A percentile compares a stretch with the other conserved stretches of the same genome.
phyloP scores from a whole-genome alignment of 1,140 invertebrate species.

The Tetragnatha versicolor region DNA sequence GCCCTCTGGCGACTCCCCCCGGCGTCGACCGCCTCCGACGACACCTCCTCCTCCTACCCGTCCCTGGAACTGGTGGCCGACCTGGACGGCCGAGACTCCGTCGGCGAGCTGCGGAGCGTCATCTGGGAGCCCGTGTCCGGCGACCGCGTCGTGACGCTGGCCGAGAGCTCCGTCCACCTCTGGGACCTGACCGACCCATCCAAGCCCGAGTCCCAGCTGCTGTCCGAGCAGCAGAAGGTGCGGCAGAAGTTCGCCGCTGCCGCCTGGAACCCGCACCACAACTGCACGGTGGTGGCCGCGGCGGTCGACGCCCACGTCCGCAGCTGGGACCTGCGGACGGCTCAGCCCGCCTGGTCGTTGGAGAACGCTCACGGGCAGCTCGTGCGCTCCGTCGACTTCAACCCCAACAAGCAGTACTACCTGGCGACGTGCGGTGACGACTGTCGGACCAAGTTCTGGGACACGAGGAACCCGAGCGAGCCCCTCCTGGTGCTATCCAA shows the following conservation, averaged over 20 bases:
- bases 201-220: conserved; percentile 67
- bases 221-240: conserved; percentile 71
- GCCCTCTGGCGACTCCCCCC: conserved; percentile 74
- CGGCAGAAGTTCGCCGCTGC: conserved; percentile 79
- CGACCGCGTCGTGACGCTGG: conserved; percentile 74
- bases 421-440: conserved; percentile 94
- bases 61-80: conserved; percentile 62
- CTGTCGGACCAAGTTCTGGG: conserved; percentile 94
- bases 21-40: conserved; percentile 59
- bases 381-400: conserved; percentile 92
- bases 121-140: conserved; percentile 83
- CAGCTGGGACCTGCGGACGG: conserved; percentile 83
- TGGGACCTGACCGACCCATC: conserved; percentile 70
- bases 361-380: conserved; percentile 87
- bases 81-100: conserved; percentile 66
- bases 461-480: conserved; percentile 80
- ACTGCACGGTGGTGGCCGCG: conserved; percentile 82
- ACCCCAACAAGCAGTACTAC: conserved; percentile 94
- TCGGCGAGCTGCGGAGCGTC: conserved; percentile 74
- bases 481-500: conserved; percentile 83
- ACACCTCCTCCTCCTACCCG: conserved; percentile 62
- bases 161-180: conserved; percentile 75
- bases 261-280: conserved; percentile 94
- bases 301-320: conserved; percentile 83
- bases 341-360: conserved; percentile 74